These are phyloP conservation scores for Coremacera marginata DNA, from an alignment of 2,888 invertebrate genomes.

Conservation along the genomic window DNA sequence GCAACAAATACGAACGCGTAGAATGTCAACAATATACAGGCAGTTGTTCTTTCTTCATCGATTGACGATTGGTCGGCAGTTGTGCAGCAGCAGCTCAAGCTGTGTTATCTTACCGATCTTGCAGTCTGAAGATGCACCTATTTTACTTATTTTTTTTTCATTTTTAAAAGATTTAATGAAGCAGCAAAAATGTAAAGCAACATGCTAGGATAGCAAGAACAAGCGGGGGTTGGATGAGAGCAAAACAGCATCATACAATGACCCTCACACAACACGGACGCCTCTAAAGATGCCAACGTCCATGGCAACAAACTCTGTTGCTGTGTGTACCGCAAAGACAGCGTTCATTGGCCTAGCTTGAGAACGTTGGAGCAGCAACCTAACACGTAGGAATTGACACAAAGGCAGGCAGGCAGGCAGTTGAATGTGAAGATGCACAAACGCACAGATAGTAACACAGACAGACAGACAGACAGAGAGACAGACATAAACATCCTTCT, in stretches of 20 bases:
- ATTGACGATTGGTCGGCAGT: too few relatives aligned
- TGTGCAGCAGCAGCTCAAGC: too few relatives aligned
- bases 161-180: conserved; percentile 6
- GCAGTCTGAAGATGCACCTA: neutral
- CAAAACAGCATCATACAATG: conserved; percentile 2
- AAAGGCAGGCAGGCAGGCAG: neutral
- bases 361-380: neutral
- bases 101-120: neutral
- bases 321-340: conserved; percentile 7
- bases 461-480: neutral
- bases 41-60: neutral
- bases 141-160: neutral
- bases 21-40: neutral
- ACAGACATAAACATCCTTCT: neutral
- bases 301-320: neutral
- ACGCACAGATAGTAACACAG: neutral
- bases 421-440: neutral
- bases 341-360: conserved; percentile 2
- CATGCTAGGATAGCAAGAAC: too few relatives aligned
- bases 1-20: neutral
- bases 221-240: neutral
- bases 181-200: neutral
- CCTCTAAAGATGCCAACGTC: neutral
- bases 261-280: neutral
- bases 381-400: neutral